These are phyloP conservation scores for Sterrhoptilus dennistouni DNA, from an alignment of 2,113 vertebrate species.

Conservation along the genomic window DNA sequence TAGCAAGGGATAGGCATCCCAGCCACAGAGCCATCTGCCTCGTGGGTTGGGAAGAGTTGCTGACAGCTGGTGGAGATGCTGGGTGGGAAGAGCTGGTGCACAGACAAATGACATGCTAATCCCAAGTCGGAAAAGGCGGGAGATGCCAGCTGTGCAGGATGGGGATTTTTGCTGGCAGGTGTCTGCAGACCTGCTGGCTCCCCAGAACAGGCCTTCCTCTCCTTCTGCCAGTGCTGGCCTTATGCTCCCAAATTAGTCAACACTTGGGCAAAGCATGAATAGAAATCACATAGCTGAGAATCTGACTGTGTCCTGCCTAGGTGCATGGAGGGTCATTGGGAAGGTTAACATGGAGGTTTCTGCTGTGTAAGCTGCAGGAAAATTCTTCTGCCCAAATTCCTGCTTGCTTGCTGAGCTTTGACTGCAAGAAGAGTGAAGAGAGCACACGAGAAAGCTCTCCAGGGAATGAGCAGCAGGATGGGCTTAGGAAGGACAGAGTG, in stretches of 20 bases:
- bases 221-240: background rate
- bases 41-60: background rate
- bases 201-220: background rate
- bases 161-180: background rate
- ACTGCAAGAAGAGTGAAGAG: background rate
- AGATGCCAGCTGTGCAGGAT: rapidly evolving
- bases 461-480: background rate
- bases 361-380: background rate
- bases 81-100: background rate
- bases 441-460: background rate
- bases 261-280: rapidly evolving
- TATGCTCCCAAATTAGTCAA: background rate
- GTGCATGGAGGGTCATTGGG: rapidly evolving
- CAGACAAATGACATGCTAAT: background rate
- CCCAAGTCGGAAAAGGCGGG: rapidly evolving
- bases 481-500: background rate
- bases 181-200: background rate
- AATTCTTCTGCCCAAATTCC: background rate
- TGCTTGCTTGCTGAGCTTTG: background rate
- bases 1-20: background rate
- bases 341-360: rapidly evolving
- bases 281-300: background rate
- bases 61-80: background rate
- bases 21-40: background rate
- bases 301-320: background rate